A percentile compares a stretch with the other conserved stretches of the same genome.
Conservation (phyloP, 2,113 vertebrate genomes). For the Silurus asotus region DNA sequence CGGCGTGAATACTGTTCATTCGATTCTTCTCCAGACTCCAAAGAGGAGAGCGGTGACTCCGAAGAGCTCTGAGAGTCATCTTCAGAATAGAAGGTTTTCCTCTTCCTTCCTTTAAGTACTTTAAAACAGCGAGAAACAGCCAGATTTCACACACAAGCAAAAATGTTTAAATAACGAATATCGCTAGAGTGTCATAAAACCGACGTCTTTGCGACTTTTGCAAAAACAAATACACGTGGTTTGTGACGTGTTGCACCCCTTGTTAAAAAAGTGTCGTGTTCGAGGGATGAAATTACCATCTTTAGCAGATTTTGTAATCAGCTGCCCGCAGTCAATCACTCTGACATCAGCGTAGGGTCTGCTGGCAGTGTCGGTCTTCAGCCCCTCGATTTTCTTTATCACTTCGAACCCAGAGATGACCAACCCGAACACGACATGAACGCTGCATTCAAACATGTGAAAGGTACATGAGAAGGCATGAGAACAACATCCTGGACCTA, state of each 20-base stretch:
- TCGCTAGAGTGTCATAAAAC: no score
- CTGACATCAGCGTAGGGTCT: constrained; percentile 94
- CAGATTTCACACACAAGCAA: no score
- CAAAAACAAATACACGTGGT: no score
- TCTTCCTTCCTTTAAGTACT: constrained; percentile 86
- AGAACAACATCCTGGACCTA: background rate
- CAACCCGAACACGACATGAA: constrained; percentile 96
- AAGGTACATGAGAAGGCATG: background rate
- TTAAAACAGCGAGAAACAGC: constrained; percentile 38
- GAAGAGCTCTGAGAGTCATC: constrained; percentile 77
- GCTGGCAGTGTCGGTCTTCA: constrained; percentile 94
- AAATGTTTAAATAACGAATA: no score
- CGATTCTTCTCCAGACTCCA: constrained; percentile 78
- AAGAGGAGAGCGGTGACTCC: constrained; percentile 72
- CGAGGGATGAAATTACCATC: constrained; percentile 74
- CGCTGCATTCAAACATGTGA: constrained; percentile 67
- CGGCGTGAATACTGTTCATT: constrained; percentile 73
- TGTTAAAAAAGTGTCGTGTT: background rate
- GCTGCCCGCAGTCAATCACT: constrained; percentile 92
- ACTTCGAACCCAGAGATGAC: constrained; percentile 97
- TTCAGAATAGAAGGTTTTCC: constrained; percentile 75
- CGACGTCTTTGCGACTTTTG: no score
- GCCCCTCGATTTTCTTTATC: constrained; percentile 92
- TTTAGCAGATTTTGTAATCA: constrained; percentile 85
- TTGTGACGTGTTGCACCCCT: no score